These are phyloP conservation scores for Leptonema lineaticorne DNA, from an alignment of 1,140 invertebrate species.

Conservation along the genomic window DNA sequence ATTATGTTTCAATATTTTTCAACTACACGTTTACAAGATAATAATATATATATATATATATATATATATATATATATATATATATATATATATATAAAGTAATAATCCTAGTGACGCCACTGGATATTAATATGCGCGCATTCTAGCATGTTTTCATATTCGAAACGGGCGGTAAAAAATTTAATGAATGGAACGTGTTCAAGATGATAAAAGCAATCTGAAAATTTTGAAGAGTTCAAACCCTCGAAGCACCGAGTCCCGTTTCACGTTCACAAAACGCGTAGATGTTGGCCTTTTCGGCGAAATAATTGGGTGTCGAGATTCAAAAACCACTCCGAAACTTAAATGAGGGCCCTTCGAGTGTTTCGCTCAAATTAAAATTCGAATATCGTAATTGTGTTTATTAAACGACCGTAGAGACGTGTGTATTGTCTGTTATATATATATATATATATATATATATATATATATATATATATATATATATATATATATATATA, in stretches of 20 bases:
- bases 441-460: not conserved
- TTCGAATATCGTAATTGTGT: not conserved
- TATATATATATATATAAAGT: too few species aligned
- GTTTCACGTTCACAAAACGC: too few species aligned
- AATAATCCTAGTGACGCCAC: too few species aligned
- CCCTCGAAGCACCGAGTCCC: not conserved
- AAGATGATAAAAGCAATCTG: conserved; percentile 18
- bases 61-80: too few species aligned
- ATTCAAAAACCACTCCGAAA: not conserved
- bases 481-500: not conserved
- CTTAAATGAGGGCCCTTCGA: not conserved
- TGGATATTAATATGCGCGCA: too few species aligned
- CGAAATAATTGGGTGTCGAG: conserved; percentile 15
- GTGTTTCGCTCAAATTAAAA: not conserved
- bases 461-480: not conserved
- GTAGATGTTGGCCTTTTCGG: not conserved
- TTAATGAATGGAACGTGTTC: conserved; percentile 18
- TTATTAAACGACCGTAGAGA: not conserved
- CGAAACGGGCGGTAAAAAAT: not conserved
- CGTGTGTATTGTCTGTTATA: not conserved
- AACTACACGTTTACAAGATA: too few species aligned
- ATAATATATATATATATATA: too few species aligned
- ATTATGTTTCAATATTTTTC: too few species aligned
- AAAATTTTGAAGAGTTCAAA: not conserved
- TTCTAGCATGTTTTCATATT: too few species aligned